These are phyloP conservation scores for Agrotis segetum DNA, from an alignment of 2,888 invertebrate species.

Conservation along the genomic window DNA sequence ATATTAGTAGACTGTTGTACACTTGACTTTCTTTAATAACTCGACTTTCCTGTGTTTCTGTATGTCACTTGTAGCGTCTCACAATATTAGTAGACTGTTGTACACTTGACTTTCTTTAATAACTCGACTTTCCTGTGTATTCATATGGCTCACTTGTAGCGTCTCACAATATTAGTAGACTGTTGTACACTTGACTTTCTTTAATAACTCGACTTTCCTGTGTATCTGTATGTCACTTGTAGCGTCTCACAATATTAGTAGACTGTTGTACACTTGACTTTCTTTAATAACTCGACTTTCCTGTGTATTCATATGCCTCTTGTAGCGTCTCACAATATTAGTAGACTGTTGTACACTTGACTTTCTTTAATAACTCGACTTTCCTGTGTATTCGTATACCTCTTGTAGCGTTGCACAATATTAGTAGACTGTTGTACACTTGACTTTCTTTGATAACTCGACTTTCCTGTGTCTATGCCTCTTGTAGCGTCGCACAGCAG, in stretches of 20 bases:
- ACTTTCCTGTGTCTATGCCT: too few species aligned
- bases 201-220: not conserved
- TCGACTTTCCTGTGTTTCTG: not conserved
- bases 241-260: too few species aligned
- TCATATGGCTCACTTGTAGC: not conserved
- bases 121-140: too few species aligned
- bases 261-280: too few species aligned
- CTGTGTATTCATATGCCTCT: too few species aligned
- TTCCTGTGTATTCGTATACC: too few species aligned
- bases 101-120: not conserved
- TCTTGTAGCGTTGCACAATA: too few species aligned
- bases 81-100: not conserved
- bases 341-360: constrained; percentile 10
- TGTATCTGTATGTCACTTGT: too few species aligned
- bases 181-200: constrained; percentile 22
- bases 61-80: not conserved
- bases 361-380: constrained; percentile 13
- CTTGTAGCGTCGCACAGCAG: not conserved
- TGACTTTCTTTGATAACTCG: too few species aligned
- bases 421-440: too few species aligned
- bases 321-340: not conserved
- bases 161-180: not conserved
- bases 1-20: not conserved
- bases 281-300: too few species aligned
- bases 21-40: constrained; percentile 13